Evolutionary conservation across 2,888 invertebrate genomes (phyloP), one percentile per base, ranked within the genome.

Genomic region (Orgyia antiqua): DNA sequence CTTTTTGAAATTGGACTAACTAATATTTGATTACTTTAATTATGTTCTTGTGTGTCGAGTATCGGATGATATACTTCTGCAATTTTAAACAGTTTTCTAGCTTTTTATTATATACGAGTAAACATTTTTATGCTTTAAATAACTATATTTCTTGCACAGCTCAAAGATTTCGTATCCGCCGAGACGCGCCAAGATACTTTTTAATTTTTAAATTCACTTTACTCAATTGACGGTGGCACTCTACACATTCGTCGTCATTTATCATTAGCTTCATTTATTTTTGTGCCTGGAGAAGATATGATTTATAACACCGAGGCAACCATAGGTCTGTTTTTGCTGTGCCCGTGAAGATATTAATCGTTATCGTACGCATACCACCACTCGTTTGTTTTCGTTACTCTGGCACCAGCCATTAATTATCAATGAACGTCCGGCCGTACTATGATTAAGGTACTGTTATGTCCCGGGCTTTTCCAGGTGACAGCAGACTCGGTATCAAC

Each of bases 261-360:
- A 84, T 86, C 84, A 83, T 83, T 78, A 71, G 72, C 68, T 78
- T 83, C 84, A 84, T 84, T 84, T 83, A 86, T 84, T 84, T 84
- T 83, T 83, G 80, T 73, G 78, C 73, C 80, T 76, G 70, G 64
- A 76, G 68, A 55, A 79, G 79, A 80, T 83, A 84, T 84, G 84
- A 86, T 86, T 84, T 86, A 84, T 84, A 77, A 69, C 76, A 66
- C 63, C 68, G 65, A 74, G 76, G 71, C 76, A 58, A 71, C 58
- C 68, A 74, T 78, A 71, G 77, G 79, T 82, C 78, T 83, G 86
- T 84, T 86, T 84, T 86, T 84, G 78, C 78, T 70, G 66, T 53
- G 61, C 67, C 36, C 71, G 72, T 73, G 69, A 73, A 77, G 83
- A 84, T 86, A 86, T 86, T 83, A 86, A 86, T 86, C 83, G 84